These are phyloP conservation scores for Channa argus DNA, from an alignment of 2,113 vertebrate genomes.

Conservation along the genomic window DNA sequence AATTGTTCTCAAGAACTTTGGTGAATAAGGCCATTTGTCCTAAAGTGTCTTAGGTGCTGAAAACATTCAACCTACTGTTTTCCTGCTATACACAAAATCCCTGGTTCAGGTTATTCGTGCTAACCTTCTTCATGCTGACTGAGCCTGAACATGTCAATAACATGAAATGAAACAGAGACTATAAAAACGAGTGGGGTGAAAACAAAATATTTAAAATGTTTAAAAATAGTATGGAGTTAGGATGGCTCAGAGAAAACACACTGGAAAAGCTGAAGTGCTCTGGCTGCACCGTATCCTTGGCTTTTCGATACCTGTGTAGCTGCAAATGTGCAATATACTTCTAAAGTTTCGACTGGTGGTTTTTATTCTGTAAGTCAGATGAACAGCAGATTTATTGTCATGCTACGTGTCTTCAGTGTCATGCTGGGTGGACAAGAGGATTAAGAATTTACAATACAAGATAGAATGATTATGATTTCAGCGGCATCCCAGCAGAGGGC, in stretches of 20 bases:
- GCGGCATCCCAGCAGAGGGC: conserved; percentile 58
- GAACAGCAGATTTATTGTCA: conserved; percentile 5
- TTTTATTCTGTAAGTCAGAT: conserved; percentile 7
- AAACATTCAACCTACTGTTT: neutral
- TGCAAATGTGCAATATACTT: conserved; percentile 23
- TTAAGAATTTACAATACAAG: conserved; percentile 10
- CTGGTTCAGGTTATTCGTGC: neutral
- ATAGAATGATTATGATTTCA: conserved; percentile 2
- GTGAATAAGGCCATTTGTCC: neutral
- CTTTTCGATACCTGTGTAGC: conserved; percentile 22
- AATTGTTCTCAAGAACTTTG: too few relatives aligned
- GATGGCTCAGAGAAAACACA: neutral
- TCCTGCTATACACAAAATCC: neutral
- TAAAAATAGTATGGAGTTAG: neutral
- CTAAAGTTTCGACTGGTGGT: conserved; percentile 27
- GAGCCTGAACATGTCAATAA: neutral
- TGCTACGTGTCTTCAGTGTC: conserved; percentile 16
- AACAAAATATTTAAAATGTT: neutral
- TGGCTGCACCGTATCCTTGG: conserved; percentile 38
- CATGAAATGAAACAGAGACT: neutral
- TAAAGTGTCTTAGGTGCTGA: neutral
- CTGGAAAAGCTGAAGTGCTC: neutral
- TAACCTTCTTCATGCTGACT: conserved; percentile 25
- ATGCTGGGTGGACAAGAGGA: conserved; percentile 22
- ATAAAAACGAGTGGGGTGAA: neutral